Evolutionary conservation across 2,113 vertebrate species (phyloP), one percentile per base, ranked within the genome.

Genomic region (Cheirogaleus medius): DNA sequence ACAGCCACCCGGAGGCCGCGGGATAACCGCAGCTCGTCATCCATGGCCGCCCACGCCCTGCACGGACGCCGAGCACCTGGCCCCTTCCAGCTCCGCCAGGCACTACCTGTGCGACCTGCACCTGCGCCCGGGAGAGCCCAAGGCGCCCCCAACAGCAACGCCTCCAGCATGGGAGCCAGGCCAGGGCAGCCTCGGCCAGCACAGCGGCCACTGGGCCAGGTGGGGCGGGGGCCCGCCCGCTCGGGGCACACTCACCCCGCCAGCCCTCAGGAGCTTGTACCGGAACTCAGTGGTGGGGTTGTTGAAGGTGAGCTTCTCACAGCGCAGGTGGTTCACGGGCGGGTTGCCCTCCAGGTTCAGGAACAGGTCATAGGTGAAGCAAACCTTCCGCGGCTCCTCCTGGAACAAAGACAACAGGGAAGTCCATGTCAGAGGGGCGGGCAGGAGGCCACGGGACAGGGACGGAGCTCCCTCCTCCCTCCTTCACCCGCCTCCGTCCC

Each of bases 231-330:
- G 12, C 9, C 76, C 29, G 2, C 90, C 74, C 4, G 7, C 68
- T 9, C 1, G 0, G 25, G 47, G 47, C 49, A 1, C 92, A 99
- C 99, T 99, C 98, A 99, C 99, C 99, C 99, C 99, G 98, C 99
- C 99, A 11, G 99, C 99, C 98, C 98, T 99, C 90, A 99, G 99
- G 93, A 99, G 99, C 97, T 99, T 99, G 98, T 99, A 99, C 71
- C 99, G 99, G 99, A 99, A 99, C 96, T 99, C 99, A 97, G 99
- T 99, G 95, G 99, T 99, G 98, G 99, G 99, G 98, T 99, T 99
- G 99, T 99, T 99, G 98, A 99, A 99, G 96, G 99, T 99, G 97
- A 99, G 99, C 90, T 99, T 99, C 99, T 99, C 99, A 47, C 99
- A 99, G 96, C 99, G 99, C 84, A 99, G 99, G 97, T 99, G 99